Evolutionary conservation across 2,797 vertebrate genomes (phyloP), one percentile per base, ranked within the genome.

Genomic region (Lacerta bilineata): DNA sequence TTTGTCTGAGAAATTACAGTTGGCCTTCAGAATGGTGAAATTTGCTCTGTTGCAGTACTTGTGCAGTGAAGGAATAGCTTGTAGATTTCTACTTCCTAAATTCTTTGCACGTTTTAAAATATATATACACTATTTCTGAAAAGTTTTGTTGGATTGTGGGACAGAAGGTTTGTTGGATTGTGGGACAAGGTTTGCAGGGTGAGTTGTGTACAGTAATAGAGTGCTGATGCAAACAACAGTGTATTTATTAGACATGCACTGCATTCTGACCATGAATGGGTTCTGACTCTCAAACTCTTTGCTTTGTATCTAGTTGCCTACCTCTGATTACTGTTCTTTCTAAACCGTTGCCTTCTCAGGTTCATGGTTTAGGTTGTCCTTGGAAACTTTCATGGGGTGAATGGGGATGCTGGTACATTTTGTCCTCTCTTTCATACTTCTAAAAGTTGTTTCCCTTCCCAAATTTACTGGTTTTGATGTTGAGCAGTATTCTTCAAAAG

Each of bases 351-450:
- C 17, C 17, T 46, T 84, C 82, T 74, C 66, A 46, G 9, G 4
- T 29, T 46, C 59, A 80, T 89, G 43, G n/a, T 89, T 76, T 69
- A 8, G 43, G 15, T 59, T 33, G 23, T 88, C 29, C 27, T 71
- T n/a, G 55, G 25, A 80, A 66, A 85, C 50, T 4, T 43, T 18
- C 9, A 23, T 7, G 39, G 68, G 27, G 75, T 11, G 43, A 61
- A 8, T 74, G 10, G 15, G n/a, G 33, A n/a, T 64, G n/a, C 4
- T 84, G 8, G 55, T 46, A 33, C 39, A 43, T 85, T 66, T 33
- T 10, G 43, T 11, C 29, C 20, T 17, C 50, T 43, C 8, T 64
- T 39, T 68, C 13, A 1, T 33, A 41, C 25, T 61, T 81, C 11
- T 74, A 25, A 64, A 81, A 77, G 55, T 41, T 18, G 61, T 23